Evolutionary conservation across 2,797 vertebrate species (phyloP).

Genomic region (Spinus olivaceus): DNA sequence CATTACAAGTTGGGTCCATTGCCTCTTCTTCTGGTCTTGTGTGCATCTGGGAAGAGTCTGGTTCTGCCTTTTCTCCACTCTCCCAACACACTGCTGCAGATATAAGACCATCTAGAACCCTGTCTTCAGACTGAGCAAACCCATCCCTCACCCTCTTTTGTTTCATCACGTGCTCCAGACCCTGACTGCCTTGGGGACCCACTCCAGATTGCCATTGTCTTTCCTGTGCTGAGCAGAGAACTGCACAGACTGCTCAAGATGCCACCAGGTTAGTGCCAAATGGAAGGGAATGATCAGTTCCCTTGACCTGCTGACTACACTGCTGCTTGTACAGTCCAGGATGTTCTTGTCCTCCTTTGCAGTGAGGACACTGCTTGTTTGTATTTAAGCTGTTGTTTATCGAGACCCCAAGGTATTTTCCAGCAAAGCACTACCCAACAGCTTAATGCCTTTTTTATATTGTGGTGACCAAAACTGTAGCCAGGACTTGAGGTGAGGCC

Average conservation of each 20-base stretch:
- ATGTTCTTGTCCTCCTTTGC: neutral
- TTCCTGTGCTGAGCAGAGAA: neutral
- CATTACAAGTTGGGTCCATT: neutral
- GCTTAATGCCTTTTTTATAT: neutral
- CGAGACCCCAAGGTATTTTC: neutral
- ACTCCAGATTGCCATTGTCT: neutral
- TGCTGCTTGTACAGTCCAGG: neutral
- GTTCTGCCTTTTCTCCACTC: neutral
- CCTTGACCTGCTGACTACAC: neutral
- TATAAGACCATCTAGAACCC: accelerated
- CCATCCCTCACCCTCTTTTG: neutral
- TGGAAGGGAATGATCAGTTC: neutral
- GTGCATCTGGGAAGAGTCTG: neutral
- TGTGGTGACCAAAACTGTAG: neutral
- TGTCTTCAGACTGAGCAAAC: neutral
- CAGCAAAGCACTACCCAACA: neutral
- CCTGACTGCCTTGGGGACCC: neutral
- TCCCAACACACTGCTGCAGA: neutral
- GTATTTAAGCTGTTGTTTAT: neutral
- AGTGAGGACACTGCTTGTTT: neutral
- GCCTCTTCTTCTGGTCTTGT: neutral
- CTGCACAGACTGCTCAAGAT: neutral
- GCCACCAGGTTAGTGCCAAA: neutral
- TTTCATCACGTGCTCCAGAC: neutral
- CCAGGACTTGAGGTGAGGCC: accelerated